phyloP scores from a whole-genome alignment of 2,797 vertebrate species.

The Eutrigla gurnardus region DNA sequence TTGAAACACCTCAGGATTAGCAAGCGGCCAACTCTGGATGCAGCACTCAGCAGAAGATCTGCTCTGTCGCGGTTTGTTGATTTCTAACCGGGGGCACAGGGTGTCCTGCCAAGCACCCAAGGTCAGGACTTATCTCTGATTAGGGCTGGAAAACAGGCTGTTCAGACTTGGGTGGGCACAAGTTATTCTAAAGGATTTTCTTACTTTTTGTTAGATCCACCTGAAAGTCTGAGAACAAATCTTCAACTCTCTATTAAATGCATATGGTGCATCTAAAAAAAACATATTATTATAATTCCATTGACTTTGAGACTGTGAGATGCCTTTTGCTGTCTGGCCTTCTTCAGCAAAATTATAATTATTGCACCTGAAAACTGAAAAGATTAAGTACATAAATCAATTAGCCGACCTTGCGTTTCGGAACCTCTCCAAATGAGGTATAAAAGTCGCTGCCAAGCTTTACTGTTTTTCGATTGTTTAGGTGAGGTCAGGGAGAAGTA shows the following conservation, averaged over 20 bases:
- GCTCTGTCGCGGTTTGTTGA: conserved; percentile 46
- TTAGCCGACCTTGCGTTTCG: conserved; percentile 27
- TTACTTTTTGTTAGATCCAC: conserved; percentile 34
- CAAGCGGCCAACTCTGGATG: conserved; percentile 24
- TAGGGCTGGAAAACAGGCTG: conserved; percentile 59
- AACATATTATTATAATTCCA: background rate
- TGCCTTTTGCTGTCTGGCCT: background rate
- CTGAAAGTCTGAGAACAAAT: conserved; percentile 6
- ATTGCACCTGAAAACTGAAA: conserved; percentile 10
- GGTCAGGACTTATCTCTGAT: conserved; percentile 65
- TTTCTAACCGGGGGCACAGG: conserved; percentile 39
- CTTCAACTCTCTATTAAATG: background rate
- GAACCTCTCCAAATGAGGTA: conserved; percentile 1
- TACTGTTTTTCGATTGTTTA: conserved; percentile 41
- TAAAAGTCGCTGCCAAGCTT: conserved; percentile 31
- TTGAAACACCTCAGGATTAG: conserved; percentile 62
- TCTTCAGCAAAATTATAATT: conserved; percentile 8
- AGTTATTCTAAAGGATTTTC: conserved; percentile 58
- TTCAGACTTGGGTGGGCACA: conserved; percentile 62
- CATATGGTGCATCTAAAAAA: background rate
- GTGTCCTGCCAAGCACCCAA: conserved; percentile 63
- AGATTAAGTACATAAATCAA: conserved; percentile 38
- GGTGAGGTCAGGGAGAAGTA: conserved; percentile 60
- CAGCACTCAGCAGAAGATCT: conserved; percentile 37
- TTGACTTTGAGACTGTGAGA: background rate